Percentiles rank a stretch among this genome's conserved stretches.
Conservation (phyloP, 2,888 invertebrate genomes). For the Beris morrisii region DNA sequence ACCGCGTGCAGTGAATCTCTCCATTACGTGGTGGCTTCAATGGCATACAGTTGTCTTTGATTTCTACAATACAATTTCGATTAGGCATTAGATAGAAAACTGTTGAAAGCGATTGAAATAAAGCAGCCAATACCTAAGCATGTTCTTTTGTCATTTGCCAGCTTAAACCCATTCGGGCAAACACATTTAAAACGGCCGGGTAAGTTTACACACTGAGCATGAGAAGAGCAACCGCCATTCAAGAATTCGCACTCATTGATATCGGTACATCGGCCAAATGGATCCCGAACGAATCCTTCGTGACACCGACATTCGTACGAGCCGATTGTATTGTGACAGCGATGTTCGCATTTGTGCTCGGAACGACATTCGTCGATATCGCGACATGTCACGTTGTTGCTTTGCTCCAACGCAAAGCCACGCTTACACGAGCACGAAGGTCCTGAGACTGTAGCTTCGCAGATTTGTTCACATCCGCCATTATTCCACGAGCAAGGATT, state of each 20-base stretch:
- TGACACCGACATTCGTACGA: slow-evolving; percentile 65
- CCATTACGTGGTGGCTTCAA: slow-evolving; percentile 51
- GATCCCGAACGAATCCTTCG: slow-evolving; percentile 58
- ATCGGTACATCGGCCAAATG: slow-evolving; percentile 58
- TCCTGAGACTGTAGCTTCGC: slow-evolving; percentile 40
- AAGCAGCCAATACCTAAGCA: slow-evolving; percentile 38
- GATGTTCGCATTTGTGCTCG: slow-evolving; percentile 55
- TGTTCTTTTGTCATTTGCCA: slow-evolving; percentile 45
- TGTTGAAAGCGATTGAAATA: neutral
- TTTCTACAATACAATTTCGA: slow-evolving; percentile 37
- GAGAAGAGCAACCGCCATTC: slow-evolving; percentile 52
- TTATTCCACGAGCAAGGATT: slow-evolving; percentile 57
- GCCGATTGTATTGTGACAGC: slow-evolving; percentile 58
- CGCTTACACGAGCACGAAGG: slow-evolving; percentile 54
- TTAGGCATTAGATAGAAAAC: neutral
- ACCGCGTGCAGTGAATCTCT: slow-evolving; percentile 51
- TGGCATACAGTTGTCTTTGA: slow-evolving; percentile 49
- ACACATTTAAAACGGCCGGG: slow-evolving; percentile 58
- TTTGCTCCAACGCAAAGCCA: slow-evolving; percentile 52
- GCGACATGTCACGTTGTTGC: slow-evolving; percentile 55
- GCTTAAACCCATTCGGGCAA: slow-evolving; percentile 55
- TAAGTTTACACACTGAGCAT: slow-evolving; percentile 55
- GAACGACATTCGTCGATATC: slow-evolving; percentile 59
- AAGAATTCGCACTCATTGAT: slow-evolving; percentile 60
- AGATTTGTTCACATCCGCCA: slow-evolving; percentile 61